Evolutionary conservation across 2,888 invertebrate genomes (phyloP).

Genomic region (Tillus elongatus): DNA sequence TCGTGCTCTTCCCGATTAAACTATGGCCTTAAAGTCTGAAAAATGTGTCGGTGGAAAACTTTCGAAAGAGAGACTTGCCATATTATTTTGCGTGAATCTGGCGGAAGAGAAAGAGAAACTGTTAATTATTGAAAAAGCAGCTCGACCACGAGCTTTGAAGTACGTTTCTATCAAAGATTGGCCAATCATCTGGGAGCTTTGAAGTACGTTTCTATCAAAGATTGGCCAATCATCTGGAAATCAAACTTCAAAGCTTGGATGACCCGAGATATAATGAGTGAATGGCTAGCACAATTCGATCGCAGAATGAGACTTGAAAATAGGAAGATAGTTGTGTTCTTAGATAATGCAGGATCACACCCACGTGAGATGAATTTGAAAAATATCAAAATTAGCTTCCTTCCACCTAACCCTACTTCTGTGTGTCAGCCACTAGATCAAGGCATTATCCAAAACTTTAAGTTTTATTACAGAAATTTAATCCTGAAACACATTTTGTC

Average conservation of each 20-base stretch:
- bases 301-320: conserved; percentile 15
- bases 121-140: conserved; percentile 15
- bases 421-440: no score
- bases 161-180: no score
- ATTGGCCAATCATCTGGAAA: conserved; percentile 11
- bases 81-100: conserved; percentile 24
- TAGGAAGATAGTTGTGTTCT: conserved; percentile 16
- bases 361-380: conserved; percentile 10
- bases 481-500: no score
- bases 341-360: no score
- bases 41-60: no score
- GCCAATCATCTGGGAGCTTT: no score
- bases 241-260: conserved; percentile 18
- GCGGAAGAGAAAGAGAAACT: conserved; percentile 21
- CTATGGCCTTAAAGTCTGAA: conserved; percentile 23
- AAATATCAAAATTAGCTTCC: conserved; percentile 13
- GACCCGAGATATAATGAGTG: conserved; percentile 15
- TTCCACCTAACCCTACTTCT: conserved; percentile 17
- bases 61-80: no score
- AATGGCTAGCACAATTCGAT: conserved; percentile 14
- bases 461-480: no score
- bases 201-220: no score
- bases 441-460: no score
- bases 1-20: conserved; percentile 26
- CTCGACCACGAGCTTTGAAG: conserved; percentile 11